phyloP scores from a whole-genome alignment of 2,797 vertebrate genomes.

The Anas capensis region DNA sequence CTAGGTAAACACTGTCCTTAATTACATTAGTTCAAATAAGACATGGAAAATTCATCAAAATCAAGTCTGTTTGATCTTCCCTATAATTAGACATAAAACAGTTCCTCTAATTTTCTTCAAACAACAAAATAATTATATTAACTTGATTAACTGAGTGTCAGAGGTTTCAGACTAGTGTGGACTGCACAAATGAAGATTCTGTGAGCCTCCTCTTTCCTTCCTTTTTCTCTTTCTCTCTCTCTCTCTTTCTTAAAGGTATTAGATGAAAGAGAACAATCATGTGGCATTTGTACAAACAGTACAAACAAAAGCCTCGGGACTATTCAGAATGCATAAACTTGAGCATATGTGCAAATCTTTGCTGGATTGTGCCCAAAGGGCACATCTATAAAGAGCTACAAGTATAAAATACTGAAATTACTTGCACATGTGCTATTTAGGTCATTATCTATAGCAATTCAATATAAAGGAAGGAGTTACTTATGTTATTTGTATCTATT shows the following conservation, averaged over 20 bases:
- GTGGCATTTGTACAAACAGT: background rate
- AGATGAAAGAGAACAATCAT: constrained; percentile 29
- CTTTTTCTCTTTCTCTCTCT: background rate
- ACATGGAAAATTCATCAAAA: background rate
- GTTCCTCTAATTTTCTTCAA: background rate
- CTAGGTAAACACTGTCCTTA: background rate
- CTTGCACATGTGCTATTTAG: constrained; percentile 46
- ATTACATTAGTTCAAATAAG: background rate
- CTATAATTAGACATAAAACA: background rate
- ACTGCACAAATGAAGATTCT: background rate
- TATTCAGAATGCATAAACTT: constrained; percentile 40
- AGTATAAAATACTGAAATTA: constrained; percentile 46
- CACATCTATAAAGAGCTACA: constrained; percentile 37
- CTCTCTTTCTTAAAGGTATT: background rate
- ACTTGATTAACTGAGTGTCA: background rate
- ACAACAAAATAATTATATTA: background rate
- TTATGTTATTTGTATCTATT: constrained; percentile 22
- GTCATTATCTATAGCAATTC: constrained; percentile 32
- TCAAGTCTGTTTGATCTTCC: background rate
- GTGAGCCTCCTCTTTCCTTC: background rate
- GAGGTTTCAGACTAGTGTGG: background rate
- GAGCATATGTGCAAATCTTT: constrained; percentile 50
- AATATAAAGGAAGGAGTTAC: background rate
- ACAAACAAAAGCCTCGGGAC: constrained; percentile 44
- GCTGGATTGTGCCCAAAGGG: constrained; percentile 34